Evolutionary conservation across 1,140 invertebrate species (phyloP), one percentile per base, ranked within the genome.

Genomic region (Holcopasites calliopsidis): DNA sequence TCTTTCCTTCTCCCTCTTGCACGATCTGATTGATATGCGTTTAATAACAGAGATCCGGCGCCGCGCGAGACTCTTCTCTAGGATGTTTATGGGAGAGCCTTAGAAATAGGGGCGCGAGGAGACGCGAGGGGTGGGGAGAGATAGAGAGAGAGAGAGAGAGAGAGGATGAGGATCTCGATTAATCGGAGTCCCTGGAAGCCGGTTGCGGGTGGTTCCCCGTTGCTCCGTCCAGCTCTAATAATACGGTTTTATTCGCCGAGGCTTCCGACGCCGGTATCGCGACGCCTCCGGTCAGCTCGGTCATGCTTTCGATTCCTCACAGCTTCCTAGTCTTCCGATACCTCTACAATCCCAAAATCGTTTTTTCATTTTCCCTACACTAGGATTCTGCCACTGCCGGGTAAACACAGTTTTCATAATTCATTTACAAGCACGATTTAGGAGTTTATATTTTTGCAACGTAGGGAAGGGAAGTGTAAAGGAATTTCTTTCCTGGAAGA

Each of bases 11-110:
- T 50, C 4, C 10, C 21, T 28, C 61, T 35, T 55, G 11, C 68
- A 40, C 47, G 68, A 74, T 65, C 88, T 90, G 88, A 90, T 91
- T 91, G 89, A 91, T 91, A 91, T 84, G 88, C 87, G 83, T 89
- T 90, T 91, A 91, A 91, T 91, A 90, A 91, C 87, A 91, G 89
- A 90, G 87, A 88, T 86, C 80, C 73, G 83, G 75, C 65, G 83
- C 84, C 82, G 84, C 77, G 71, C 79, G 69, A 87, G 86, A 55
- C 78, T 69, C 79, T 84, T 62, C 77, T 86, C 87, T 89, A 89
- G 88, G 84, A 89, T 86, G 78, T 79, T 86, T 84, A 83, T 78
- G 76, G 40, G 21, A 52, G 35, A 31, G 18, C 26, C 65, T 71
- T 57, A 54, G 52, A 66, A 81, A 80, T 71, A 66, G 55, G 11